Base-by-base conservation (phyloP, 2,888 invertebrate species). In the Alviniconcha strummeri region DNA sequence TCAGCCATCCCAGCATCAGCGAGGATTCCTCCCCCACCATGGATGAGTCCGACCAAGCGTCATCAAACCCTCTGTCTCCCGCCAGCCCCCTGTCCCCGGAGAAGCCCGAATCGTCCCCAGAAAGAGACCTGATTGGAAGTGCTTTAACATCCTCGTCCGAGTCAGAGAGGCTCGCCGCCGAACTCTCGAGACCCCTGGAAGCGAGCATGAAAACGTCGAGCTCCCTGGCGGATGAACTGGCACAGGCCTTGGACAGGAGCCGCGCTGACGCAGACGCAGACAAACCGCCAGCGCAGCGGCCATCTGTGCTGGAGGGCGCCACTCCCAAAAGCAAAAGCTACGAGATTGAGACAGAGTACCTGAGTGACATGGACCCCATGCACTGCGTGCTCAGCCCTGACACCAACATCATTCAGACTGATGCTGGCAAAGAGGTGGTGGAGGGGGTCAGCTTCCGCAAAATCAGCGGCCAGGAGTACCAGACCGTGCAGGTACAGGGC, bases 281-380 rank as follows among this genome's bases (percentile, higher is more conserved):
- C 7, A 17, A n/a, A 8, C 7, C 19, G 71, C 8, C 7, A 19
- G 71, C 7, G 71, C 8, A 17, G 71, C 13, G 17, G 64, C 11
- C 11, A 64, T 17, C 64, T 64, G 1, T 64, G 64, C 64, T 17
- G 17, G 13, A 17, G 64, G 64, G 11, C 64, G 1, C 13, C 4
- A 3, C 17, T 17, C 11, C 36, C 3, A 78, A 78, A 15, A 78
- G 78, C 8, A 60, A 19, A 52, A 78, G 78, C 64, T 82, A 84
- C 57, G 85, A 82, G 54, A 81, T 92, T 13, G 92, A 92, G 86
- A 92, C 92, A 1, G 91, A 91, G 67, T 92, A 92, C 64, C 86
- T 92, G 67, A 88, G 90, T 0, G 88, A 84, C 57, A 89, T 91
- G 88, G 92, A 92, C 77, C 91, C 91, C 0, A 84, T 91, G 36